Conservation (phyloP, 2,888 invertebrate species). For the Ctena decussata region DNA sequence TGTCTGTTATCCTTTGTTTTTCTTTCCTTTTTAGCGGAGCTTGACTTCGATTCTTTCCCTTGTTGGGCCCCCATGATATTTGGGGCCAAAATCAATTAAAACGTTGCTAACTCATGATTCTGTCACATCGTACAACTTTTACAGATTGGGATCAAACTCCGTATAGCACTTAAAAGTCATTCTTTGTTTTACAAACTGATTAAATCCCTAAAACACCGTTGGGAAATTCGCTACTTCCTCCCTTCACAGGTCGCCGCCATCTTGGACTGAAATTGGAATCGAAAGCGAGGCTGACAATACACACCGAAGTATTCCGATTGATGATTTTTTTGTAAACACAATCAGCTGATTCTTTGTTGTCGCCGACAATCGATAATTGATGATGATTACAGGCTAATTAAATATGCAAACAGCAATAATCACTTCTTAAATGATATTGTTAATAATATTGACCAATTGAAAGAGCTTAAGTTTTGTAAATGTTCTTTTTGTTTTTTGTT, state of each 20-base stretch:
- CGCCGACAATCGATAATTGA: constrained; percentile 5
- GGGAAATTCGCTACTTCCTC: constrained; percentile 55
- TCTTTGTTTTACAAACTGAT: neutral
- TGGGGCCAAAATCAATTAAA: constrained; percentile 39
- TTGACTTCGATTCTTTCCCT: constrained; percentile 66
- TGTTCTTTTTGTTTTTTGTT: too few relatives aligned
- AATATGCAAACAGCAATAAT: too few relatives aligned
- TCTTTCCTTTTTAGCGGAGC: constrained; percentile 55
- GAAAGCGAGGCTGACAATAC: constrained; percentile 57
- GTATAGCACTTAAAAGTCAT: neutral
- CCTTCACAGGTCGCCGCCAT: constrained; percentile 70
- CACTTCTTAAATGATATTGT: too few relatives aligned
- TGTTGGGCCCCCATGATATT: constrained; percentile 75
- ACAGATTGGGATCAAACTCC: neutral
- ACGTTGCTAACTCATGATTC: neutral
- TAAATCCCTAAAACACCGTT: constrained; percentile 2
- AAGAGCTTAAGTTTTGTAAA: too few relatives aligned
- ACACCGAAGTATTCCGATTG: neutral
- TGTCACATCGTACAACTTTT: neutral
- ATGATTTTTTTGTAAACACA: neutral
- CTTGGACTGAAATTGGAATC: constrained; percentile 55
- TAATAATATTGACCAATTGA: too few relatives aligned
- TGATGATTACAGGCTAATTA: neutral
- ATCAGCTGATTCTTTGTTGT: constrained; percentile 16
- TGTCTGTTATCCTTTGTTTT: constrained; percentile 68